Percentiles rank a stretch among this genome's conserved stretches.
Evolutionary conservation across 2,888 invertebrate genomes (phyloP).

Genomic region (Strigamia transsilvanica): DNA sequence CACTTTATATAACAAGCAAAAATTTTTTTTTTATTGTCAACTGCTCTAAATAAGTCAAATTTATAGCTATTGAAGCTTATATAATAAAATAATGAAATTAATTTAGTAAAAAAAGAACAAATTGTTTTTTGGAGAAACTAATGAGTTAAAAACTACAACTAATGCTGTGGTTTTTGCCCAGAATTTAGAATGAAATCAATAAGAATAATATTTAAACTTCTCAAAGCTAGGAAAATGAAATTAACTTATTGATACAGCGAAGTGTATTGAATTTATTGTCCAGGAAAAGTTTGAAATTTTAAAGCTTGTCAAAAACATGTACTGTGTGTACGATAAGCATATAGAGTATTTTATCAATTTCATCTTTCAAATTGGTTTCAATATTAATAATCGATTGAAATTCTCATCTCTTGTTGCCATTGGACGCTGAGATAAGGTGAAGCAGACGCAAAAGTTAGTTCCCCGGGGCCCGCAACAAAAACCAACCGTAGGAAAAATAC

Average conservation of each 20-base stretch:
- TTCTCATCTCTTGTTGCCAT: slow-evolving; percentile 3
- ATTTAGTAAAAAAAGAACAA: too few species aligned
- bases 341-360: slow-evolving; percentile 11
- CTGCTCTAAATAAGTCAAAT: too few species aligned
- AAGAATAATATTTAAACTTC: too few species aligned
- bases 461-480: slow-evolving; percentile 25
- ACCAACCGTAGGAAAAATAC: slow-evolving; percentile 22
- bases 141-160: too few species aligned
- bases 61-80: too few species aligned
- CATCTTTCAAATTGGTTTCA: slow-evolving; percentile 1
- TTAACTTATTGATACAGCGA: too few species aligned
- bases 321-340: neutral
- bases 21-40: neutral
- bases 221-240: too few species aligned
- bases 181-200: too few species aligned
- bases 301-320: neutral
- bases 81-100: too few species aligned
- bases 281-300: neutral
- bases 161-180: too few species aligned
- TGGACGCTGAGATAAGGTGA: slow-evolving; percentile 24
- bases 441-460: slow-evolving; percentile 22
- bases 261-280: neutral
- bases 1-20: neutral
- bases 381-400: slow-evolving; percentile 26
- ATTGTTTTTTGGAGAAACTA: too few species aligned